Percentiles rank a stretch among this genome's conserved stretches.
phyloP scores from a whole-genome alignment of 2,113 vertebrate species.

The Balaenoptera acutorostrata region DNA sequence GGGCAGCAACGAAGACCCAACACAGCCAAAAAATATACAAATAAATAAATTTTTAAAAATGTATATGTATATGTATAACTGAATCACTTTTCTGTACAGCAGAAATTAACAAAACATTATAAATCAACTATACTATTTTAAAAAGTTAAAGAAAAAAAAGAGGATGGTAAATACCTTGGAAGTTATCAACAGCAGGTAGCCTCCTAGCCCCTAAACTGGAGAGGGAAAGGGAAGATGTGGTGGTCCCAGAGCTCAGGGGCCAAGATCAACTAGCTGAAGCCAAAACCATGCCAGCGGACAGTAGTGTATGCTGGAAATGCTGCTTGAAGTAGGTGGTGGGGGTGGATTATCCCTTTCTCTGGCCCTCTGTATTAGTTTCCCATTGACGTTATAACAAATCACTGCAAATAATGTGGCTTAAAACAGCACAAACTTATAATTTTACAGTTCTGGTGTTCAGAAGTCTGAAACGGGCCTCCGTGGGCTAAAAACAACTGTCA shows the following conservation, averaged over 20 bases:
- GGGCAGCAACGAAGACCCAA: too few relatives aligned
- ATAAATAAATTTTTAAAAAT: accelerated
- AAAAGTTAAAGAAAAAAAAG: too few relatives aligned
- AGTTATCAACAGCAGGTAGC: not conserved
- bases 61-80: too few relatives aligned
- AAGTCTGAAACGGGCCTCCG: not conserved
- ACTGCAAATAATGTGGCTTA: not conserved
- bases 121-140: too few relatives aligned
- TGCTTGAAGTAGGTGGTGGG: not conserved
- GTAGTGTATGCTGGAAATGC: not conserved
- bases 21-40: too few relatives aligned
- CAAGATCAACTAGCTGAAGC: not conserved
- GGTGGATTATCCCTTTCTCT: not conserved
- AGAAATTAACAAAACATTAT: too few relatives aligned
- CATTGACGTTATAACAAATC: not conserved
- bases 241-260: not conserved
- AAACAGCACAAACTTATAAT: not conserved
- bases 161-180: not conserved
- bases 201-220: not conserved
- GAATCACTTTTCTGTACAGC: too few relatives aligned
- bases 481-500: not conserved
- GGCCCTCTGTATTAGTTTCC: not conserved
- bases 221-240: not conserved
- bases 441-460: not conserved
- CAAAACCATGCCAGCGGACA: not conserved